Conservation (phyloP, 2,888 invertebrate species). For the Pammene fasciana region DNA sequence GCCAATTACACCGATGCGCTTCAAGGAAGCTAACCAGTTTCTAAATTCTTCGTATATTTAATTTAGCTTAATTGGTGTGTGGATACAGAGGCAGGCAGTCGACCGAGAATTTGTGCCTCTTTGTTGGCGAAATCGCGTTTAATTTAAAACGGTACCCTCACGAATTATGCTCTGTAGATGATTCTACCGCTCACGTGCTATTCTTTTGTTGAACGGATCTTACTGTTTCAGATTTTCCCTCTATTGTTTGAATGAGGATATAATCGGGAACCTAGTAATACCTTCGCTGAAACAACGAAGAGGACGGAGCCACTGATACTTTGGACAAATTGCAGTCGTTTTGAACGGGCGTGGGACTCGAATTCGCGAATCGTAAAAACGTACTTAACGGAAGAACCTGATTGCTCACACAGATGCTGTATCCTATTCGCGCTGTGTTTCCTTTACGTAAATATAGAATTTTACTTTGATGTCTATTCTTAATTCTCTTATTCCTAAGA, state of each 20-base stretch:
- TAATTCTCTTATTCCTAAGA: conserved; percentile 19
- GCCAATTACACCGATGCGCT: conserved; percentile 82
- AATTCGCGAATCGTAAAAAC: conserved; percentile 48
- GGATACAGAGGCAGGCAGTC: conserved; percentile 73
- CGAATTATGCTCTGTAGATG: conserved; percentile 55
- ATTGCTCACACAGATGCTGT: conserved; percentile 44
- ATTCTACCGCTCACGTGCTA: conserved; percentile 54
- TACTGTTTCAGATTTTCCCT: conserved; percentile 28
- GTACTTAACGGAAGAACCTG: conserved; percentile 44
- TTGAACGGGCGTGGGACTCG: conserved; percentile 43
- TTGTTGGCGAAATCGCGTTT: conserved; percentile 74
- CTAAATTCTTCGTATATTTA: conserved; percentile 83
- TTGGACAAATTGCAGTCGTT: conserved; percentile 47
- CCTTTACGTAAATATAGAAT: conserved; percentile 33
- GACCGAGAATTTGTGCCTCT: conserved; percentile 78
- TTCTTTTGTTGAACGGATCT: conserved; percentile 48
- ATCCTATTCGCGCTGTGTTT: conserved; percentile 33
- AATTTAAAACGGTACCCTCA: conserved; percentile 67
- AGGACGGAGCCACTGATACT: conserved; percentile 40
- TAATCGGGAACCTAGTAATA: conserved; percentile 37
- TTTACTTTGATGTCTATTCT: conserved; percentile 35
- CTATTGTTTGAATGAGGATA: conserved; percentile 40
- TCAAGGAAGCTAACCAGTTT: conserved; percentile 82
- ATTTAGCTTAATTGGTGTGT: conserved; percentile 81
- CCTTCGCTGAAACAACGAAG: conserved; percentile 28